These are phyloP conservation scores for Lasioglossum villosulum DNA, from an alignment of 2,888 invertebrate genomes.

Conservation along the genomic window DNA sequence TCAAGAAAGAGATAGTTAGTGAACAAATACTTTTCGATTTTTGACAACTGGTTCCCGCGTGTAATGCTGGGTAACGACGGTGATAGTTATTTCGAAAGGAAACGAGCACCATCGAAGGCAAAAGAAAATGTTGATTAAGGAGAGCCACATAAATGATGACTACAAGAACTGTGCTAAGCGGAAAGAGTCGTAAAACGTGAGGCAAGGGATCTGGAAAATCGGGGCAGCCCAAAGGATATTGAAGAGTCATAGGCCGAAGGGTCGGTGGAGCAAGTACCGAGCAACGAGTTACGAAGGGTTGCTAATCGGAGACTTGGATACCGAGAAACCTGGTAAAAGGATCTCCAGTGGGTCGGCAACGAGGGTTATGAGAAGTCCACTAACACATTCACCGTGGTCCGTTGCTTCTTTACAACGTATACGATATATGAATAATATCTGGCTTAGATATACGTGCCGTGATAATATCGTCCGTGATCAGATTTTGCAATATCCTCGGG, in stretches of 20 bases:
- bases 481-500: conserved; percentile 66
- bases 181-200: conserved; percentile 33
- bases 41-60: background rate
- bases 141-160: conserved; percentile 22
- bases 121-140: background rate
- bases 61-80: background rate
- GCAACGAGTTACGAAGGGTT: conserved; percentile 79
- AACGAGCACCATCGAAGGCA: background rate
- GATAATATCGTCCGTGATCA: conserved; percentile 73
- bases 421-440: conserved; percentile 70
- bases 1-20: background rate
- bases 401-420: conserved; percentile 67
- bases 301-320: conserved; percentile 79
- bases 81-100: background rate
- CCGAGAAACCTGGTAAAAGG: conserved; percentile 71
- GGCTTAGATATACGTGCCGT: conserved; percentile 57
- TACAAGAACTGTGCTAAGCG: conserved; percentile 25
- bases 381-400: conserved; percentile 68
- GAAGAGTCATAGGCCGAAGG: conserved; percentile 63
- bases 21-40: background rate
- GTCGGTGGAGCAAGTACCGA: conserved; percentile 54
- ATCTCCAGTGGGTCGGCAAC: conserved; percentile 75
- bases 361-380: conserved; percentile 77
- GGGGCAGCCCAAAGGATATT: conserved; percentile 40
- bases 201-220: conserved; percentile 18